Evolutionary conservation across 2,113 vertebrate species (phyloP).

Genomic region (Ammodytes marinus): DNA sequence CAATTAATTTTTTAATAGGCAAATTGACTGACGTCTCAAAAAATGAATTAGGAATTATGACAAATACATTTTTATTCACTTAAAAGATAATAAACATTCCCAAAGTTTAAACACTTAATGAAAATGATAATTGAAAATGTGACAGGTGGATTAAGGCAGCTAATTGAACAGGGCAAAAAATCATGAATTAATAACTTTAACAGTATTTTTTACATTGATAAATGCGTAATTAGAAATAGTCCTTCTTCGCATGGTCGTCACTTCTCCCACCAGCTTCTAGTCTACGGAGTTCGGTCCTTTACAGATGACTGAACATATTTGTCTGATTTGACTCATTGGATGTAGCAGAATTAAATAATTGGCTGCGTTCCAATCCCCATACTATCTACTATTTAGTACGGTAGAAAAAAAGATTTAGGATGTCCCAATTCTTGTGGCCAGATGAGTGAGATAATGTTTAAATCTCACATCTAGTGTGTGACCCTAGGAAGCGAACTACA

Average conservation of each 20-base stretch:
- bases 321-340: background rate
- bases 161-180: background rate
- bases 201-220: background rate
- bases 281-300: background rate
- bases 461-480: too few species aligned
- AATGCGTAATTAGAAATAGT: background rate
- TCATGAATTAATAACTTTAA: background rate
- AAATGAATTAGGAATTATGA: background rate
- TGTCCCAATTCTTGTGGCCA: too few species aligned
- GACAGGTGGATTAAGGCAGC: background rate
- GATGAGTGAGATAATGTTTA: too few species aligned
- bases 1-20: background rate
- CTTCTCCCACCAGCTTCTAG: background rate
- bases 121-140: background rate
- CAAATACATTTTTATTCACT: background rate
- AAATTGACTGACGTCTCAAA: background rate
- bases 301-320: background rate
- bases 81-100: too few species aligned
- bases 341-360: background rate
- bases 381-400: too few species aligned
- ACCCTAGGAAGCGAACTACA: too few species aligned
- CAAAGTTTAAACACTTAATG: background rate
- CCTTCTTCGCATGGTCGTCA: background rate
- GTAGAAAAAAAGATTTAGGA: too few species aligned
- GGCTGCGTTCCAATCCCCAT: too few species aligned